phyloP scores from a whole-genome alignment of 2,113 vertebrate genomes.

The Bubalus kerabau region DNA sequence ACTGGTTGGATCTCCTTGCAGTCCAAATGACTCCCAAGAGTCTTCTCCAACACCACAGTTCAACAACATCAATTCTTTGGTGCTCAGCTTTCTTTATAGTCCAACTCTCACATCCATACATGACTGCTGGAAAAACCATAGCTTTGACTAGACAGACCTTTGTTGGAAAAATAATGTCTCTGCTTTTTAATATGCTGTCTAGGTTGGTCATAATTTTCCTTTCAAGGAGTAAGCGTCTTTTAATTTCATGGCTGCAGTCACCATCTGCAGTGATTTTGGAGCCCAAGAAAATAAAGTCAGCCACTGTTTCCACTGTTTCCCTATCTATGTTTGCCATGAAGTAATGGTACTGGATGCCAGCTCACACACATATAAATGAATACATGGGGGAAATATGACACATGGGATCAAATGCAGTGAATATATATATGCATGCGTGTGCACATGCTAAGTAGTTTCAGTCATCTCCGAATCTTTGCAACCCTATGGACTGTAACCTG shows the following conservation, averaged over 20 bases:
- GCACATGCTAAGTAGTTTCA: background rate
- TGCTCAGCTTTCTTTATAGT: background rate
- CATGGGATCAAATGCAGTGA: background rate
- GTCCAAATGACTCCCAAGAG: background rate
- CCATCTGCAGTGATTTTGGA: background rate
- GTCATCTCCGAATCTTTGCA: background rate
- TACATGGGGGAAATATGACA: background rate
- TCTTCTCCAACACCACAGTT: background rate
- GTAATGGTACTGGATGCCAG: background rate
- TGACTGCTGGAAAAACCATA: background rate
- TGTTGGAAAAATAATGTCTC: background rate
- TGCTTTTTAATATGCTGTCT: background rate
- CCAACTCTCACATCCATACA: background rate
- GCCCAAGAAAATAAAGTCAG: background rate
- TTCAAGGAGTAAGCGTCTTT: background rate
- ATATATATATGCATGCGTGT: background rate
- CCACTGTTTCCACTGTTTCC: background rate
- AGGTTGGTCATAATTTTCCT: background rate
- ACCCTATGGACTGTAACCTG: background rate
- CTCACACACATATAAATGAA: background rate
- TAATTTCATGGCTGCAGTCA: background rate
- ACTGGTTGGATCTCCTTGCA: background rate
- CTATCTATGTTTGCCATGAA: background rate
- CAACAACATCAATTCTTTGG: background rate
- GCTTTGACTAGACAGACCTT: background rate